These are phyloP conservation scores for Saccopteryx bilineata DNA, from an alignment of 2,113 vertebrate species.

Conservation along the genomic window DNA sequence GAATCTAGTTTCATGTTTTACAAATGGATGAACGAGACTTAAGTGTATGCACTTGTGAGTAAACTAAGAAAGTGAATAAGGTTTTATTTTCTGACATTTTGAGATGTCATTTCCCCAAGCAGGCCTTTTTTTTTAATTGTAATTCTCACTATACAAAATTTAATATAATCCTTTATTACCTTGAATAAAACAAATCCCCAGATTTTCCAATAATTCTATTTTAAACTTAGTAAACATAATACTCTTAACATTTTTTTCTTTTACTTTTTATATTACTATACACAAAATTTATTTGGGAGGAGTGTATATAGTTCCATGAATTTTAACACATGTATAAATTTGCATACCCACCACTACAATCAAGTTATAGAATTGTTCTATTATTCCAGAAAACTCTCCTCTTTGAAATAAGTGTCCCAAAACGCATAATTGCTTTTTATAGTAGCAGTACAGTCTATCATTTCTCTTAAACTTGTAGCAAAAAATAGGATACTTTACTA, in stretches of 20 bases:
- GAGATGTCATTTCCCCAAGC: neutral
- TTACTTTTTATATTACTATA: slow-evolving; percentile 32
- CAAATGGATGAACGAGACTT: neutral
- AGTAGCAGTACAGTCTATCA: neutral
- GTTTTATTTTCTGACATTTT: slow-evolving; percentile 1
- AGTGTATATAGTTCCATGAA: neutral
- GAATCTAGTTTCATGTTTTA: slow-evolving; percentile 41
- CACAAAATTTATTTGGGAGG: neutral
- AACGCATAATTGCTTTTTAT: neutral
- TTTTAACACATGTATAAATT: neutral
- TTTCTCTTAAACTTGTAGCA: neutral
- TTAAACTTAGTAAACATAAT: neutral
- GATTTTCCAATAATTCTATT: slow-evolving; percentile 32
- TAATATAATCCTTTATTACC: neutral
- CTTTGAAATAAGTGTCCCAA: neutral
- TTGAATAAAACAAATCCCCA: neutral
- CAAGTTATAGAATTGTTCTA: neutral
- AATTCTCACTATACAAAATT: slow-evolving; percentile 35
- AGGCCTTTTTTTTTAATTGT: neutral
- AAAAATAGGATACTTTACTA: slow-evolving; percentile 76
- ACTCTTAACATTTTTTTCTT: neutral
- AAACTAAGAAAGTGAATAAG: neutral
- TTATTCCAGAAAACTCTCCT: neutral
- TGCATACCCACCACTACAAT: neutral
- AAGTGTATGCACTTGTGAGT: neutral